Conservation (phyloP, 2,113 vertebrate genomes). For the Rhinopomastus cyanomelas region DNA sequence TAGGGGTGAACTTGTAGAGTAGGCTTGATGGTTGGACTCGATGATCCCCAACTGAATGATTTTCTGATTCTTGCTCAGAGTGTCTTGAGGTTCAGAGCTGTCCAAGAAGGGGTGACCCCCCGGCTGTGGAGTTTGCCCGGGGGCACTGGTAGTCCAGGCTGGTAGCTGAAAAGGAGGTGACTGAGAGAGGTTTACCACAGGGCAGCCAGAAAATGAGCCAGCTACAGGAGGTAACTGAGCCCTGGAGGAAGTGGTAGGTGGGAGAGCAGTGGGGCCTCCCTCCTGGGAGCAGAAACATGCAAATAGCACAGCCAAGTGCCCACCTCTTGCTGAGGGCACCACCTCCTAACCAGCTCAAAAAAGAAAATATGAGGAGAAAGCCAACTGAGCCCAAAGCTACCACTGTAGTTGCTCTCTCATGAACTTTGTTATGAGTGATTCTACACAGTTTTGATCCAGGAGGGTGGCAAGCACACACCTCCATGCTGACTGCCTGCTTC, state of each 20-base stretch:
- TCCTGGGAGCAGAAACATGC: not conserved
- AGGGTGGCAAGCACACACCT: slow-evolving; percentile 1
- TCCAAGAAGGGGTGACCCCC: not conserved
- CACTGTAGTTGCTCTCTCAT: not conserved
- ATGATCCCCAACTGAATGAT: no score
- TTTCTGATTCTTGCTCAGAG: not conserved
- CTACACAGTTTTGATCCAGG: not conserved
- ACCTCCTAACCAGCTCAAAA: not conserved
- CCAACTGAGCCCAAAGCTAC: not conserved
- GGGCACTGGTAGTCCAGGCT: rapidly evolving
- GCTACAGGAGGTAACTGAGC: slow-evolving; percentile 29
- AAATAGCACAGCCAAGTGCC: not conserved
- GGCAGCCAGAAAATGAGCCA: not conserved
- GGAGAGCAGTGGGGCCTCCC: not conserved
- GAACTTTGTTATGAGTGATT: not conserved
- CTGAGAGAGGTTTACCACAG: not conserved
- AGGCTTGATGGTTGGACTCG: no score
- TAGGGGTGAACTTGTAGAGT: no score
- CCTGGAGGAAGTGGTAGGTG: not conserved
- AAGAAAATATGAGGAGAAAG: not conserved
- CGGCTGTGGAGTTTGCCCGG: rapidly evolving
- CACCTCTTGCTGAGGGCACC: not conserved
- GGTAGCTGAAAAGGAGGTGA: not conserved
- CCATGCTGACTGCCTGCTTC: not conserved
- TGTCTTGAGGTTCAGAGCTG: rapidly evolving